Base-by-base conservation (phyloP, 2,113 vertebrate genomes). In the Antigone vipio region DNA sequence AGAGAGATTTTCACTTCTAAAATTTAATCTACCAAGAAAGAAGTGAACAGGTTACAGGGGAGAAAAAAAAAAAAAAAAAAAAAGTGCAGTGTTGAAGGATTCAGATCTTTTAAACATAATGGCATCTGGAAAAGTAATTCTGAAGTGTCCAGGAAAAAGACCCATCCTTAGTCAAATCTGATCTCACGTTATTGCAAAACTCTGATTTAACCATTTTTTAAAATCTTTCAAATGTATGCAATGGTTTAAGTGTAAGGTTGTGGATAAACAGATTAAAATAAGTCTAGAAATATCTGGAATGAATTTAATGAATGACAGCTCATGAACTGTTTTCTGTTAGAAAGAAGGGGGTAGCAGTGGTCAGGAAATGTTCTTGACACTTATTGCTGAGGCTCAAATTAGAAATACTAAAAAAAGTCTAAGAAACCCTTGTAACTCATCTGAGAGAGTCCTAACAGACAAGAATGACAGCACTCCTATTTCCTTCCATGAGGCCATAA, bases 271-370 rank as follows among this genome's bases (percentile, higher is more conserved):
- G 22, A 47, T 47, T 26, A 78, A 87, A 4, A 81, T 26, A 93
- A 27, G 6, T 45, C 34, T 85, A 89, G 60, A 86, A 79, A 73
- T 68, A 69, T 5, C 14, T 79, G 35, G 11, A 74, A 22, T 40
- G 0, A 62, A 21, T 64, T 73, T 90, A 79, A 82, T 22, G 24
- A 88, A 69, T 76, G 35, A 62, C 18, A 94, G 8, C 9, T 93
- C 8, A 72, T 83, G 0, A 3, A 11, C 0, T 6, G 5, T 78
- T 89, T 71, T 72, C 16, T 56, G 9, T 21, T 27, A 87, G 15
- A 50, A 78, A 35, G 21, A 71, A 52, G 17, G 2, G 4, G 1
- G 14, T 40, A 67, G 2, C 11, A 85, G 26, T 0, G 0, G 14
- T 72, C 35, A 85, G 52, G n/a, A 92, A 56, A 34, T 15, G 15